Evolutionary conservation across 2,888 invertebrate genomes (phyloP).

Genomic region (Troides oblongomaculatus): DNA sequence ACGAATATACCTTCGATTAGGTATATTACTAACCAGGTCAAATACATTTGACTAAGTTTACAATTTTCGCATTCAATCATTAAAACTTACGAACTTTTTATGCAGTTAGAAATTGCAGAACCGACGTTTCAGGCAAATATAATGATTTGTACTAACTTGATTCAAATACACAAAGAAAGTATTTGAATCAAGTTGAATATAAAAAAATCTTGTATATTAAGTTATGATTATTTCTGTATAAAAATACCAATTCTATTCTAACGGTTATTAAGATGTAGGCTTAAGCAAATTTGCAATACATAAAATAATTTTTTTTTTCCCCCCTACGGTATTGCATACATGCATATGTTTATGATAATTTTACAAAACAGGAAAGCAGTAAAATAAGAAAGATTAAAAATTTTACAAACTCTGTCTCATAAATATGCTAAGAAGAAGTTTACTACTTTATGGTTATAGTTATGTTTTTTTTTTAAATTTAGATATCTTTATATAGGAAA

Average conservation of each 20-base stretch:
- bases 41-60: slow-evolving; percentile 47
- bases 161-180: not conserved
- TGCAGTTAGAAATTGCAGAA: slow-evolving; percentile 49
- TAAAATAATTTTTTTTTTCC: too few relatives aligned
- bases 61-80: slow-evolving; percentile 58
- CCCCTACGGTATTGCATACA: too few relatives aligned
- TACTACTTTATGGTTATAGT: too few relatives aligned
- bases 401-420: too few relatives aligned
- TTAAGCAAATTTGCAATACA: too few relatives aligned
- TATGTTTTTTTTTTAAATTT: too few relatives aligned
- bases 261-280: too few relatives aligned
- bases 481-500: too few relatives aligned
- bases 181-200: not conserved
- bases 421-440: too few relatives aligned
- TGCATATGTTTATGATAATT: too few relatives aligned
- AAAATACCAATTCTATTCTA: not conserved
- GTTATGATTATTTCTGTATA: not conserved
- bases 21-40: slow-evolving; percentile 14
- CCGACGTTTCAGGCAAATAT: slow-evolving; percentile 24
- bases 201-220: not conserved
- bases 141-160: slow-evolving; percentile 5
- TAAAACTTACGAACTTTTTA: slow-evolving; percentile 49
- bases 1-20: not conserved
- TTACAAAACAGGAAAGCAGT: too few relatives aligned
- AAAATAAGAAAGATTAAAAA: too few relatives aligned